These are phyloP conservation scores for Trachelus stipa DNA, from an alignment of 2,888 invertebrate genomes.

Conservation along the genomic window DNA sequence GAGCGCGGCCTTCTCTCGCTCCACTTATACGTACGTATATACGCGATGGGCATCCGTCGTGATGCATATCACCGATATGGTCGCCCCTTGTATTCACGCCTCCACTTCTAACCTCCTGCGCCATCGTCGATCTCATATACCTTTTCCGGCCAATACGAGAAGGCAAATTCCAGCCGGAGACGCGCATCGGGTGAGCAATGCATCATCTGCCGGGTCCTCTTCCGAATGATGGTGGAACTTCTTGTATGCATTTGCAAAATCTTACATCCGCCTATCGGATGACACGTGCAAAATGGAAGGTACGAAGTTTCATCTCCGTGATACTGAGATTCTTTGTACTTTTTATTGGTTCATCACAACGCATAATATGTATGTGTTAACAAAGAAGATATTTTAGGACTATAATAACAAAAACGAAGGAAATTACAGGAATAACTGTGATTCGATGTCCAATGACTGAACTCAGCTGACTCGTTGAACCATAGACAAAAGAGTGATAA, in stretches of 20 bases:
- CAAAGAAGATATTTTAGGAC: not conserved
- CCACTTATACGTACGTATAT: not conserved
- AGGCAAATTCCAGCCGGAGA: not conserved
- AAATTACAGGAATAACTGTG: not conserved
- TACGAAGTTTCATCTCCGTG: not conserved
- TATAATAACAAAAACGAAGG: not conserved
- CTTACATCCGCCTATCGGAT: not conserved
- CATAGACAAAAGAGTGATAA: not conserved
- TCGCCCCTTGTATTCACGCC: not conserved
- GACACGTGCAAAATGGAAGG: not conserved
- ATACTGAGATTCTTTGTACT: not conserved
- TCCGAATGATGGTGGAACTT: not conserved
- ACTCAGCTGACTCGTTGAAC: not conserved
- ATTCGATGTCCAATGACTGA: not conserved
- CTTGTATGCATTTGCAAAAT: not conserved
- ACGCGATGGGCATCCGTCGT: not conserved
- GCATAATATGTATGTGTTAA: not conserved
- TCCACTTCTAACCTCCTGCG: not conserved
- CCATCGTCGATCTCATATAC: not conserved
- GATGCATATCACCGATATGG: not conserved
- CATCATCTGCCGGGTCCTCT: not conserved
- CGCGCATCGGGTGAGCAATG: not conserved
- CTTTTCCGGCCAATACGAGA: not conserved
- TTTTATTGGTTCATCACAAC: not conserved
- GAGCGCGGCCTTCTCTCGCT: not conserved